Evolutionary conservation across 2,797 vertebrate genomes (phyloP), one percentile per base, ranked within the genome.

Genomic region (Menidia menidia): DNA sequence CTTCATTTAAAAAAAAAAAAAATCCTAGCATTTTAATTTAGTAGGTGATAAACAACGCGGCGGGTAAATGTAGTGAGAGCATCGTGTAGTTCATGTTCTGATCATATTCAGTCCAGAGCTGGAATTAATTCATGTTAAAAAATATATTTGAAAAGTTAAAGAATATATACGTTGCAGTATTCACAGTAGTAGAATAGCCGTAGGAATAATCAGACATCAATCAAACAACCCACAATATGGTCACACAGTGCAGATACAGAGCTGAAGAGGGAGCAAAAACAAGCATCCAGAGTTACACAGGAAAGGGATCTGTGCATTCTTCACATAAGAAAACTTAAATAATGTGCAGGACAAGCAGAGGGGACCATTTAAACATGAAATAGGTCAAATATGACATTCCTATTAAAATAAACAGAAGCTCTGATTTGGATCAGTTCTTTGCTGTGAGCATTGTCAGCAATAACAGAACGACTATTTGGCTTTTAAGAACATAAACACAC

Each of bases 221-320:
- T 44, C 50, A 51, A 64, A 15, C 57, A 39, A 71, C 62, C 67
- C 45, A 51, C 1, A 68, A 18, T 53, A 54, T 63, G 14, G 74
- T 68, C 30, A n/a, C 14, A 55, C 77, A 87, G 75, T 81, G 81
- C 76, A 86, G 64, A 32, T 42, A 63, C 25, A 31, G 3, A 42
- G 18, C 35, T 71, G 41, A 68, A 54, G 64, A 62, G 0, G 35
- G 41, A 61, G 63, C 31, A 73, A 60, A 67, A 69, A 68, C 11
- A 44, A 66, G 31, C 45, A 52, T 0, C 43, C 64, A 60, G 47
- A 83, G 60, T 51, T 55, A 81, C 44, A 53, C 57, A 53, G 64
- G 57, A 79, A 86, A 87, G 86, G 84, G 80, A 82, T 88, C 73
- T 73, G 81, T 90, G 85, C 82, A 77, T 68, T 78, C 51, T 62